Percentiles rank a stretch among this genome's conserved stretches.
Evolutionary conservation across 2,888 invertebrate genomes (phyloP).

Genomic region (Cryptophagus acutangulus): DNA sequence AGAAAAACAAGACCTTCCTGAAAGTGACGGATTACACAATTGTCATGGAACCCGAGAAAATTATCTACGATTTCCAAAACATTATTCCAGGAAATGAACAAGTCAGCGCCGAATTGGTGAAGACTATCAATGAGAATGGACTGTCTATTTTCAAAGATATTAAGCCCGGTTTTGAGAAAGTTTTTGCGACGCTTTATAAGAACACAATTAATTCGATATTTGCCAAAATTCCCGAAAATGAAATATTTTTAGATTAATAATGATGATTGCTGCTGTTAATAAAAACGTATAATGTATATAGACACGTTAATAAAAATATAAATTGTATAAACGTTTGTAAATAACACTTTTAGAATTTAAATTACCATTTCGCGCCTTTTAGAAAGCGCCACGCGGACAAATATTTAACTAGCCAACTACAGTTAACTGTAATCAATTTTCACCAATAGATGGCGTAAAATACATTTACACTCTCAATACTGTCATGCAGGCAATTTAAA

Average conservation of each 20-base stretch:
- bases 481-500: too few relatives aligned
- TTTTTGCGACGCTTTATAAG: constrained; percentile 25
- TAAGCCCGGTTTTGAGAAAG: constrained; percentile 27
- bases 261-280: too few relatives aligned
- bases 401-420: too few relatives aligned
- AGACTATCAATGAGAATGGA: constrained; percentile 33
- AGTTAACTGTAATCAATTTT: too few relatives aligned
- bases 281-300: too few relatives aligned
- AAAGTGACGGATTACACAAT: constrained; percentile 42
- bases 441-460: too few relatives aligned
- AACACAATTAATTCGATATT: constrained; percentile 28
- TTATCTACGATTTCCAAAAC: constrained; percentile 29
- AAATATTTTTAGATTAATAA: constrained; percentile 28
- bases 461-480: too few relatives aligned
- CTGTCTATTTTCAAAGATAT: constrained; percentile 32
- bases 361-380: too few relatives aligned
- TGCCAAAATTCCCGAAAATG: constrained; percentile 31
- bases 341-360: too few relatives aligned
- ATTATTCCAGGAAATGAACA: constrained; percentile 33
- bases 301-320: too few relatives aligned
- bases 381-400: too few relatives aligned
- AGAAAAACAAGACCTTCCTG: constrained; percentile 30
- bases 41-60: constrained; percentile 54
- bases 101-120: constrained; percentile 28
- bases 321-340: too few relatives aligned